Conservation (phyloP, 2,797 vertebrate species). For the Cygnus olor region DNA sequence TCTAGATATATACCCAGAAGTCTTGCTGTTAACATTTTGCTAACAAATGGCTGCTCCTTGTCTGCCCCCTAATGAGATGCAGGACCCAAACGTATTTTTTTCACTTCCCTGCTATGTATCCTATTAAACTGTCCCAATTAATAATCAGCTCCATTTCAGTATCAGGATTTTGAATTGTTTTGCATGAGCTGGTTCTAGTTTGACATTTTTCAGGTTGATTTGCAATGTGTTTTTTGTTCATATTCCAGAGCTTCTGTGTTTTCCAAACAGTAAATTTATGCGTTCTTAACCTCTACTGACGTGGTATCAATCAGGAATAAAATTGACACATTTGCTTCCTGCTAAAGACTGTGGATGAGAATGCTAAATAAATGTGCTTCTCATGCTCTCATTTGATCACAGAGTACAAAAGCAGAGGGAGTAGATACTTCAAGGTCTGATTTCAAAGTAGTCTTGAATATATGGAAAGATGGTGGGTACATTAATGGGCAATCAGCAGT, state of each 20-base stretch:
- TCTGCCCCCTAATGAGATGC: not conserved
- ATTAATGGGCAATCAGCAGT: slow-evolving; percentile 16
- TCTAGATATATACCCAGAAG: not conserved
- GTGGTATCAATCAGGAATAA: not conserved
- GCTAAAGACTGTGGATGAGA: not conserved
- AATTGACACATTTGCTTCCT: slow-evolving; percentile 8
- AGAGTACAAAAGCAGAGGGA: not conserved
- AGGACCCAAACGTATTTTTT: not conserved
- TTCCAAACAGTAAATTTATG: not conserved
- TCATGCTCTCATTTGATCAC: not conserved
- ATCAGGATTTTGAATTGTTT: not conserved
- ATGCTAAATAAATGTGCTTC: not conserved
- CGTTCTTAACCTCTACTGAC: not conserved
- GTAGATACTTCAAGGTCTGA: not conserved
- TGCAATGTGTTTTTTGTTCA: not conserved
- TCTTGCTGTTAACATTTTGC: not conserved
- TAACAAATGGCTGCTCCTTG: not conserved
- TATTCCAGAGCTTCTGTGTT: not conserved
- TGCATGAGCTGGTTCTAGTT: not conserved
- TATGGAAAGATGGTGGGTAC: not conserved
- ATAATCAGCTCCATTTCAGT: not conserved
- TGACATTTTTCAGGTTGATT: not conserved
- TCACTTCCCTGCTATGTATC: not conserved
- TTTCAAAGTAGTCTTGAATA: not conserved
- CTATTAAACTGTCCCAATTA: not conserved